A percentile compares a stretch with the other conserved stretches of the same genome.
Conservation (phyloP, 1,140 invertebrate species). For the Condylostylus longicornis region DNA sequence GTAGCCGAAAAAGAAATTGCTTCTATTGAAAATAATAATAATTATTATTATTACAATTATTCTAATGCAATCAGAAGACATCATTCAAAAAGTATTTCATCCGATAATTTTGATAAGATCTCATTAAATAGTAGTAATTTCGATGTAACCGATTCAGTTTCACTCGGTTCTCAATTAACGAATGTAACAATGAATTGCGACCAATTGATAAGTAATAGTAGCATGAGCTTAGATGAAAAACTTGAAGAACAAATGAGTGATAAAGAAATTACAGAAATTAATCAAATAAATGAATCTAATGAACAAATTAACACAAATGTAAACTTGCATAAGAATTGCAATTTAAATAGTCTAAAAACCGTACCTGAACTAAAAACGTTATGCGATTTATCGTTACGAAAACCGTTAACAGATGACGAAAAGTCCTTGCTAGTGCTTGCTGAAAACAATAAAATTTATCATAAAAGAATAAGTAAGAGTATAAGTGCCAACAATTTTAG, state of each 20-base stretch:
- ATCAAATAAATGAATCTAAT: conserved; percentile 3
- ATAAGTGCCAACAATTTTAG: background rate
- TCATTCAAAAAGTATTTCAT: too few species aligned
- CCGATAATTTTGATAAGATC: background rate
- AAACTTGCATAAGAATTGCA: conserved; percentile 10
- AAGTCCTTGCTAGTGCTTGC: conserved; percentile 30
- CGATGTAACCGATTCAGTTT: background rate
- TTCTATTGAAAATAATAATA: background rate
- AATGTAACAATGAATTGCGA: background rate
- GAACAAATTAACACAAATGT: conserved; percentile 6
- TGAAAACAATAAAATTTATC: conserved; percentile 27
- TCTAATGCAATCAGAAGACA: too few species aligned
- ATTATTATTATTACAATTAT: background rate
- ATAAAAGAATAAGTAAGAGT: background rate
- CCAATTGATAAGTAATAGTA: background rate
- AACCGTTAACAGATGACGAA: conserved; percentile 29
- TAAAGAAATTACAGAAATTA: background rate
- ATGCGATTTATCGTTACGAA: conserved; percentile 27
- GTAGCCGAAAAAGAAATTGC: conserved; percentile 12
- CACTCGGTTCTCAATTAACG: too few species aligned
- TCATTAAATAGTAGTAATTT: background rate
- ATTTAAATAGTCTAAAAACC: too few species aligned
- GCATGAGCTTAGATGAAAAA: background rate
- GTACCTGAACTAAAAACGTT: conserved; percentile 30
- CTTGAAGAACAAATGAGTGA: conserved; percentile 2